Base-by-base conservation (phyloP, 2,797 vertebrate species). In the Myotis findleyi region DNA sequence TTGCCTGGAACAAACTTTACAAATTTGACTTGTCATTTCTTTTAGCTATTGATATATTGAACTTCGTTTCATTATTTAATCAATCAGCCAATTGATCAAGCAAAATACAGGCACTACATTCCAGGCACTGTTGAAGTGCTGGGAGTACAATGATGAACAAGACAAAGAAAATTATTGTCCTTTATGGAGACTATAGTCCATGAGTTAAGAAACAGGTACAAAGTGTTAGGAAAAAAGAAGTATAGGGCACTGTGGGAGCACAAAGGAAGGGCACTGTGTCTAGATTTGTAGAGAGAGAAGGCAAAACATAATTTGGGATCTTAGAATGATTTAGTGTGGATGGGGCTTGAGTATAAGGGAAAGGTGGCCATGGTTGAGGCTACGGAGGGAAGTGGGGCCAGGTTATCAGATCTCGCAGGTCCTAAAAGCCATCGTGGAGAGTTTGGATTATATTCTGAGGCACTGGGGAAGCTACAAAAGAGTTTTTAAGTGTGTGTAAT, bases 11-110 rank as follows among this genome's bases (percentile, higher is more conserved):
- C 13, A 93, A 91, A 83, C 47, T 82, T 87, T 51, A 10, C 66
- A 80, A 75, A 69, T 64, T 89, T 76, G 10, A 59, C 44, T 93
- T 68, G 13, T 55, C 64, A 57, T 16, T 80, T 64, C 25, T 93
- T 89, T 84, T 38, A 76, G 41, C 16, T 47, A 25, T 80, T 69
- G 49, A 30, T 76, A 59, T 66, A 33, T 84, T 13, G n/a, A 76
- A 5, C 5, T 75, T 93, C 77, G 20, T 83, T 79, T 84, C 16
- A 41, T 75, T 90, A 68, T 87, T 95, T 95, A 62, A 51, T 75
- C 64, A 27, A 30, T 83, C 27, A 88, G 38, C 16, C 20, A 83
- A 87, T 25, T 76, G 33, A 72, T 62, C 33, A 30, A 91, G 14
- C 13, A 71, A 89, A 82, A 49, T 72, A 72, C 72, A 75, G 3